Conservation (phyloP, 64 coral and sea anemone genomes). For the Stichodactyla mertensii region DNA sequence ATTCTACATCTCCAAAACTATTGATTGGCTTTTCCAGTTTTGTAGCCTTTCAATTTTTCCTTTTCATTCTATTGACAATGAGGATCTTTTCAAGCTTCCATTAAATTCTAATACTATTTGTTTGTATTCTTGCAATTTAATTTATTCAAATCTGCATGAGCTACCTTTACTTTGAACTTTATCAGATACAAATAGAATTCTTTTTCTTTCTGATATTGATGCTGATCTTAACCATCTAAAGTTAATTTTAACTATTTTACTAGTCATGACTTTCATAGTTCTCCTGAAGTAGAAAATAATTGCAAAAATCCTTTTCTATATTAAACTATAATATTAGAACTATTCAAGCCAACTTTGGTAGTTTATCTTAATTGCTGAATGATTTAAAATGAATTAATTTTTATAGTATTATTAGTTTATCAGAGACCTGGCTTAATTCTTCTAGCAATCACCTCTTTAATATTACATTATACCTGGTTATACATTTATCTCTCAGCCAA, state of each 20-base stretch:
- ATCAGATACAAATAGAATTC: neutral
- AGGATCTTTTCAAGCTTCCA: too few species aligned
- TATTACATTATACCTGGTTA: neutral
- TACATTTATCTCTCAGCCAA: neutral
- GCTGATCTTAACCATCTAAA: neutral
- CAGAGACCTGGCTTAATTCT: slow-evolving; percentile 19
- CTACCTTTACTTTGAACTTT: neutral
- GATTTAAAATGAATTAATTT: slow-evolving; percentile 35
- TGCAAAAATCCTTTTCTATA: neutral
- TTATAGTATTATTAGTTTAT: slow-evolving; percentile 22
- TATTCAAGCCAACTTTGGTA: neutral
- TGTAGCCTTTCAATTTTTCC: slow-evolving; percentile 22
- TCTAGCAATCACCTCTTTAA: neutral
- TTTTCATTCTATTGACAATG: slow-evolving; percentile 1
- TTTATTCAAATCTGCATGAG: neutral
- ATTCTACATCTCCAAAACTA: neutral
- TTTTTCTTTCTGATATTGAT: neutral
- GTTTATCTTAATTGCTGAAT: neutral
- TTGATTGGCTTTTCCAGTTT: slow-evolving; percentile 8
- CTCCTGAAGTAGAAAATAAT: neutral
- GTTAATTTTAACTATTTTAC: neutral
- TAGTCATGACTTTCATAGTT: neutral
- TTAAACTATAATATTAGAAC: neutral
- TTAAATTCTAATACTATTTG: neutral
- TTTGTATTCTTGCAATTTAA: neutral